A percentile compares a stretch with the other conserved stretches of the same genome.
phyloP scores from a whole-genome alignment of 2,113 vertebrate genomes.

The Orycteropus afer region DNA sequence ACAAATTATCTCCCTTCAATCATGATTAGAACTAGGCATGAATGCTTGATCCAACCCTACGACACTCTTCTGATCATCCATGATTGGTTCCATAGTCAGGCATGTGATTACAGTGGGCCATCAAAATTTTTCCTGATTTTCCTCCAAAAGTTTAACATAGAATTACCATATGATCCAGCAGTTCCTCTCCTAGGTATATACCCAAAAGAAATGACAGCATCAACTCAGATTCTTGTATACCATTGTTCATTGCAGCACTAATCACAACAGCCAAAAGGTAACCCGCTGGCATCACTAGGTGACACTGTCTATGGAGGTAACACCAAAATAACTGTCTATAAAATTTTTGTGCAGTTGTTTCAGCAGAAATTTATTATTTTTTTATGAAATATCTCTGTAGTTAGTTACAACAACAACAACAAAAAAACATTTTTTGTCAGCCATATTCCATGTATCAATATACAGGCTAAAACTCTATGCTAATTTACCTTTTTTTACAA shows the following conservation, averaged over 20 bases:
- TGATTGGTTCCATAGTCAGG: neutral
- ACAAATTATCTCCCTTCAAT: neutral
- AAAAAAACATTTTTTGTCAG: too few species aligned
- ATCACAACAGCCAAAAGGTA: too few species aligned
- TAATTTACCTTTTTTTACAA: too few species aligned
- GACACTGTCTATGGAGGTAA: too few species aligned
- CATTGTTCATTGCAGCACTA: neutral
- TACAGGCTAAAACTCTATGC: too few species aligned
- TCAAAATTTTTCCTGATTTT: conserved; percentile 36
- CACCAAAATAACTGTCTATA: too few species aligned
- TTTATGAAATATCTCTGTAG: too few species aligned
- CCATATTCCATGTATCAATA: too few species aligned
- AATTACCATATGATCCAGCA: neutral
- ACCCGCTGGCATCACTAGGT: too few species aligned
- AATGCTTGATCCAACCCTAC: neutral
- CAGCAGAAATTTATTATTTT: too few species aligned
- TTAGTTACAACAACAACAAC: too few species aligned
- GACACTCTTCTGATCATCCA: neutral
- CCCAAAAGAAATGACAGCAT: neutral
- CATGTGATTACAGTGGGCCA: neutral
- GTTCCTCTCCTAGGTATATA: neutral
- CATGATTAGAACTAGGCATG: neutral
- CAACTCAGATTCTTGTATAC: neutral
- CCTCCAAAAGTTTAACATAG: neutral
- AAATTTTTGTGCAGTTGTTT: too few species aligned